These are phyloP conservation scores for Buathra laborator DNA, from an alignment of 2,888 invertebrate species.

Conservation along the genomic window DNA sequence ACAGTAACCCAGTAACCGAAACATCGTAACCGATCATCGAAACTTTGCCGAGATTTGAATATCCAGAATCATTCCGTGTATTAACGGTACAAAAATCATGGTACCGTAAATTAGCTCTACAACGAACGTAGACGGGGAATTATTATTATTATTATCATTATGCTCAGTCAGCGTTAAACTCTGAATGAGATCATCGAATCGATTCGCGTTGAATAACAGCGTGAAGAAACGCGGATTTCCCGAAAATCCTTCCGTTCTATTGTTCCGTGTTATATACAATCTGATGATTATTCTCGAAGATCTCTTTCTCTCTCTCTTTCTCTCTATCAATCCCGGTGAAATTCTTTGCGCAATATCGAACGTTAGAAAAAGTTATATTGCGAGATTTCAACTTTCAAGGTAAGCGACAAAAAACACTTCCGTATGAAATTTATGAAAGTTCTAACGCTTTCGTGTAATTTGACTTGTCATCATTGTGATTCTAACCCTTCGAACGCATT, in stretches of 20 bases:
- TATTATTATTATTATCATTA: not conserved
- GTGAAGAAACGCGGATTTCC: slow-evolving; percentile 8
- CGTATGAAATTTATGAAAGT: not conserved
- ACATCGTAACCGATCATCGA: no score
- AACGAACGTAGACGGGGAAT: no score
- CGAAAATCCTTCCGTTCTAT: slow-evolving; percentile 10
- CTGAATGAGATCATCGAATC: slow-evolving; percentile 11
- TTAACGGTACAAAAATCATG: no score
- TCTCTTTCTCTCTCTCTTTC: not conserved
- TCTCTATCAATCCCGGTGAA: not conserved
- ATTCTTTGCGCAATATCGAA: slow-evolving; percentile 8
- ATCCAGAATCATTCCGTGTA: no score
- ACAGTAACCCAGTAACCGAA: no score
- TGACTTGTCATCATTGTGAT: no score
- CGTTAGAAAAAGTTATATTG: not conserved
- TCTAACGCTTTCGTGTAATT: no score
- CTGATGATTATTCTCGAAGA: no score
- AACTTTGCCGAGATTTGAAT: no score
- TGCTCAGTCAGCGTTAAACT: not conserved
- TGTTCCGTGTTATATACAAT: not conserved
- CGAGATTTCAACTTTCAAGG: slow-evolving; percentile 10
- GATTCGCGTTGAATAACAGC: slow-evolving; percentile 7
- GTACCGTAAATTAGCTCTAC: no score
- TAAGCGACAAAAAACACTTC: not conserved
- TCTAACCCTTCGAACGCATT: no score